Evolutionary conservation across 2,113 vertebrate species (phyloP).

Genomic region (Axis porcinus): DNA sequence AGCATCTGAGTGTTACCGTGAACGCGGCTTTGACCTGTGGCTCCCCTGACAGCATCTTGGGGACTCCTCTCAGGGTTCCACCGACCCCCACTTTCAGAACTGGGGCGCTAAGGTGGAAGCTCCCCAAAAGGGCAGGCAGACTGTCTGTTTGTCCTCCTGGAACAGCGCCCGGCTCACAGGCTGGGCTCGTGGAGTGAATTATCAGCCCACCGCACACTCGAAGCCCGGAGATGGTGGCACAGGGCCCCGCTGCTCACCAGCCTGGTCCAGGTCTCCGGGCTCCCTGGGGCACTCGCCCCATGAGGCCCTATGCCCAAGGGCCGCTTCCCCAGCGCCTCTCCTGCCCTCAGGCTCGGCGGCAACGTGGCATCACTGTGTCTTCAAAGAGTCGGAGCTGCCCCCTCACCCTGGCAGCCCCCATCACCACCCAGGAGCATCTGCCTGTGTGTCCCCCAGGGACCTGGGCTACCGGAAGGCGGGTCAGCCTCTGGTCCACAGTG

Average conservation of each 20-base stretch:
- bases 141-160: background rate
- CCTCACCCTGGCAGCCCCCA: background rate
- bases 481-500: rapidly evolving
- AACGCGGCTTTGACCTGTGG: background rate
- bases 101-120: rapidly evolving
- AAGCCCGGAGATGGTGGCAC: rapidly evolving
- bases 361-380: rapidly evolving
- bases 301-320: rapidly evolving
- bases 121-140: background rate
- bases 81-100: background rate
- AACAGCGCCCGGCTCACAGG: rapidly evolving
- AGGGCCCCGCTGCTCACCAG: background rate
- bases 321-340: rapidly evolving
- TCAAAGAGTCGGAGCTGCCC: background rate
- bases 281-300: background rate
- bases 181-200: background rate
- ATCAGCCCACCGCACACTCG: rapidly evolving
- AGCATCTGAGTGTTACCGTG: rapidly evolving
- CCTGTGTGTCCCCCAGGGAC: rapidly evolving
- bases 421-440: rapidly evolving
- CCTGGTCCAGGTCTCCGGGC: background rate
- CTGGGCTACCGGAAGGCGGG: too few species aligned
- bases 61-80: background rate
- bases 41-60: too few species aligned
- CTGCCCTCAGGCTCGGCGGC: background rate